Evolutionary conservation across 2,797 vertebrate genomes (phyloP).

Genomic region (Chaunax sp.): DNA sequence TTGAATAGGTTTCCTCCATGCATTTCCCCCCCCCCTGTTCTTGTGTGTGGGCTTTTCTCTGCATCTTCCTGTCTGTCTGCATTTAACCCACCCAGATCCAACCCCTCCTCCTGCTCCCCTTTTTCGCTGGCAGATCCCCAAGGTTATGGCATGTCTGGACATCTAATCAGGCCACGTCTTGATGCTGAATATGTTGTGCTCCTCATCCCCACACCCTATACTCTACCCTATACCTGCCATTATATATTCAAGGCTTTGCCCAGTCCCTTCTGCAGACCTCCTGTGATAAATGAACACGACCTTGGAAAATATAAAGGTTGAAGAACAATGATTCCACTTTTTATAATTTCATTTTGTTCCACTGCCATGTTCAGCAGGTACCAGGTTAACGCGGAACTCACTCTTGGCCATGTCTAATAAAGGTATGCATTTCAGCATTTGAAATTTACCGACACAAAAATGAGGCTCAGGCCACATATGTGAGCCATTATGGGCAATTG

Average conservation of each 20-base stretch:
- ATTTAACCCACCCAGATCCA: conserved; percentile 51
- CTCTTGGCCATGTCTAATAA: conserved; percentile 53
- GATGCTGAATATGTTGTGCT: conserved; percentile 74
- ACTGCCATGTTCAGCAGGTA: conserved; percentile 46
- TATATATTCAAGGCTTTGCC: conserved; percentile 80
- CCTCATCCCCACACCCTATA: conserved; percentile 66
- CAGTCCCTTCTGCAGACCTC: conserved; percentile 63
- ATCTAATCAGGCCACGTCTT: conserved; percentile 80
- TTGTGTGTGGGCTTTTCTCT: conserved; percentile 51
- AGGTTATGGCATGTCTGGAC: conserved; percentile 85
- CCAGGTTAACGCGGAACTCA: conserved; percentile 32
- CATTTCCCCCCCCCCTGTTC: conserved; percentile 50
- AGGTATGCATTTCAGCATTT: conserved; percentile 66
- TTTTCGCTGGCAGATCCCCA: conserved; percentile 70
- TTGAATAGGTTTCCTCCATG: conserved; percentile 67
- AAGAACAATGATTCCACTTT: conserved; percentile 74
- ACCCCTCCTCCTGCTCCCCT: conserved; percentile 49
- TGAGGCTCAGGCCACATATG: conserved; percentile 73
- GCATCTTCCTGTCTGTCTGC: conserved; percentile 61
- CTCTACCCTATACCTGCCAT: conserved; percentile 71
- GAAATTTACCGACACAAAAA: conserved; percentile 74
- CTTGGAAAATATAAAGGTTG: conserved; percentile 81
- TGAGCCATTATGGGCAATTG: conserved; percentile 83
- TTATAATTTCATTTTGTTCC: conserved; percentile 63
- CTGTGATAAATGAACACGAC: conserved; percentile 83